Evolutionary conservation across 2,888 invertebrate species (phyloP).

Genomic region (Leptinotarsa haldemani): DNA sequence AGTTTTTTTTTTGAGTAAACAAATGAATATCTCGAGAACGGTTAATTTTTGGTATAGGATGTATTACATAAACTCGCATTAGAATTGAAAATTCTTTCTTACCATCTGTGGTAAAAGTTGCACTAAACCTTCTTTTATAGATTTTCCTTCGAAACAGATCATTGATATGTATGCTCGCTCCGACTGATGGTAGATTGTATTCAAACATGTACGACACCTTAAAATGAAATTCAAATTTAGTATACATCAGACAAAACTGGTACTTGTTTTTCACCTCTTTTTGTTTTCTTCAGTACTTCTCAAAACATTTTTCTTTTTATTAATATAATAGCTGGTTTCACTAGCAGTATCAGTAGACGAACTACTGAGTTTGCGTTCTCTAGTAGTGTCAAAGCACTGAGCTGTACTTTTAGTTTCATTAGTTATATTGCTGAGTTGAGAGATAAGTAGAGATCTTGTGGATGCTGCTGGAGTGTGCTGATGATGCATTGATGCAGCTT

Average conservation of each 20-base stretch:
- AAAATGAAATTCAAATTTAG: neutral
- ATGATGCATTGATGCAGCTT: too few relatives aligned
- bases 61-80: neutral
- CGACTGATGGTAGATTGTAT: neutral
- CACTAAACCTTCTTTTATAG: conserved; percentile 1
- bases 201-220: conserved; percentile 9
- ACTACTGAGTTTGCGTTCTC: neutral
- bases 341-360: conserved; percentile 9
- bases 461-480: too few relatives aligned
- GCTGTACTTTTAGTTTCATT: neutral
- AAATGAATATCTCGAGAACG: neutral
- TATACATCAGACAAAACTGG: neutral
- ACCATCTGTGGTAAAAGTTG: conserved; percentile 10
- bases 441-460: too few relatives aligned
- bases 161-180: neutral
- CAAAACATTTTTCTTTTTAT: neutral
- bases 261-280: neutral
- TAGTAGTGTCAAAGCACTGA: neutral
- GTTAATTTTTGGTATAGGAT: too few relatives aligned
- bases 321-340: neutral
- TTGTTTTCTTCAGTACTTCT: neutral
- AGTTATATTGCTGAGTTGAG: neutral
- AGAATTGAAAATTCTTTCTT: neutral
- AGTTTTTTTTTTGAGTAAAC: too few relatives aligned
- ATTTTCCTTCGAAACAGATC: conserved; percentile 7